Evolutionary conservation across 2,888 invertebrate genomes (phyloP).

Genomic region (Mimas tiliae): DNA sequence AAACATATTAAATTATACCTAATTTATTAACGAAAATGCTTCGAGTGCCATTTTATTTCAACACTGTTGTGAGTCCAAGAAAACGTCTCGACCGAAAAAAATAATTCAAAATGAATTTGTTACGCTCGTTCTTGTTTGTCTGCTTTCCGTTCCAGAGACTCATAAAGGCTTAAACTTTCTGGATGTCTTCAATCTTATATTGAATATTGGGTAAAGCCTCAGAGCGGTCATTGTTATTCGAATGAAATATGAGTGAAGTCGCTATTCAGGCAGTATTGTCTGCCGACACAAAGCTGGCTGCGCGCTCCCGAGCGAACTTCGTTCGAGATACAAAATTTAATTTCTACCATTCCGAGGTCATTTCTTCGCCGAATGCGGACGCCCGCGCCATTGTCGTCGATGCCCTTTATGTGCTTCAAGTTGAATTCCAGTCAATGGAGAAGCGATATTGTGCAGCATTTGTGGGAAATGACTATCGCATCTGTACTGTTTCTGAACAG

Average conservation of each 20-base stretch:
- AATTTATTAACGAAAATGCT: slow-evolving; percentile 66
- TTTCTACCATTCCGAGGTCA: slow-evolving; percentile 71
- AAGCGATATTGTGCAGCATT: slow-evolving; percentile 67
- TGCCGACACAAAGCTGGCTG: slow-evolving; percentile 62
- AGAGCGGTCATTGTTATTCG: slow-evolving; percentile 69
- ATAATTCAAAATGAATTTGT: slow-evolving; percentile 24
- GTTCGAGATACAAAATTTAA: slow-evolving; percentile 72
- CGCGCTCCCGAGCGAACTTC: slow-evolving; percentile 58
- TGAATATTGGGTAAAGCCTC: slow-evolving; percentile 67
- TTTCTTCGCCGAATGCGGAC: slow-evolving; percentile 57
- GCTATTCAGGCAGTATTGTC: slow-evolving; percentile 66
- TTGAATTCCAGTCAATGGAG: slow-evolving; percentile 67
- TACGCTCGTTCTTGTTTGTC: slow-evolving; percentile 26
- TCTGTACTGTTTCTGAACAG: slow-evolving; percentile 58
- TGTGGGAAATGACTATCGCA: slow-evolving; percentile 69
- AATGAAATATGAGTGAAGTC: slow-evolving; percentile 74
- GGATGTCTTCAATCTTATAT: slow-evolving; percentile 58
- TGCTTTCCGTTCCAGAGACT: slow-evolving; percentile 36
- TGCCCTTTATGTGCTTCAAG: slow-evolving; percentile 68
- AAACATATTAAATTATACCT: slow-evolving; percentile 56
- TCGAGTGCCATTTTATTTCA: slow-evolving; percentile 47
- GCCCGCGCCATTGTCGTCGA: slow-evolving; percentile 67
- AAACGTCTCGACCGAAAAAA: slow-evolving; percentile 38
- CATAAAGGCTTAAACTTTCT: slow-evolving; percentile 43
- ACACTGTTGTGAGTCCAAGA: background rate